Percentiles rank a stretch among this genome's conserved stretches.
phyloP scores from a whole-genome alignment of 2,113 vertebrate genomes.

The Dipodomys merriami region DNA sequence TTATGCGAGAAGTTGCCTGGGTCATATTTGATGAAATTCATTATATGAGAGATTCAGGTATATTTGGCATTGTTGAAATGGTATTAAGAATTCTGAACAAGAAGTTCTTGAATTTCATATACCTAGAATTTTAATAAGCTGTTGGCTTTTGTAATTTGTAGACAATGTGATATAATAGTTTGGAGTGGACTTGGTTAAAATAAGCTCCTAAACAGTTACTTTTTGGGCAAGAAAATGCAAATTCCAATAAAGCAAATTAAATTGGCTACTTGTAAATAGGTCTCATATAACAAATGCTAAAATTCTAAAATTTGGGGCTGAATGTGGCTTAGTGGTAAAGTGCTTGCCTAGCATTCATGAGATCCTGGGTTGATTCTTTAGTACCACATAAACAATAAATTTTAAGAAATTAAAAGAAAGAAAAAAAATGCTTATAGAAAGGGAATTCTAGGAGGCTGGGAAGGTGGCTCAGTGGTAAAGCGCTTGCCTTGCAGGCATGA shows the following conservation, averaged over 20 bases:
- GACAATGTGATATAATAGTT: neutral
- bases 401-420: too few species aligned
- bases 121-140: conserved; percentile 8
- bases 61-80: neutral
- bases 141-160: neutral
- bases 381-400: too few species aligned
- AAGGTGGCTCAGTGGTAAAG: too few species aligned
- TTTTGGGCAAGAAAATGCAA: neutral
- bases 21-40: conserved; percentile 99
- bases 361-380: too few species aligned
- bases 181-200: neutral
- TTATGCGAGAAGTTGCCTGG: conserved; percentile 99
- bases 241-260: conserved; percentile 35
- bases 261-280: neutral
- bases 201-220: neutral
- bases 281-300: too few species aligned
- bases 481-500: too few species aligned
- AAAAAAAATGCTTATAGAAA: too few species aligned
- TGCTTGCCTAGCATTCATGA: too few species aligned
- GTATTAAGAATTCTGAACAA: conserved; percentile 37
- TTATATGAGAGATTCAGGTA: conserved; percentile 99
- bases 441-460: neutral
- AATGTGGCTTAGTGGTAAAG: too few species aligned
- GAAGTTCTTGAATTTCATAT: conserved; percentile 17
- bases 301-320: too few species aligned